phyloP scores from a whole-genome alignment of 2,113 vertebrate species.

The Puffinus mauretanicus region DNA sequence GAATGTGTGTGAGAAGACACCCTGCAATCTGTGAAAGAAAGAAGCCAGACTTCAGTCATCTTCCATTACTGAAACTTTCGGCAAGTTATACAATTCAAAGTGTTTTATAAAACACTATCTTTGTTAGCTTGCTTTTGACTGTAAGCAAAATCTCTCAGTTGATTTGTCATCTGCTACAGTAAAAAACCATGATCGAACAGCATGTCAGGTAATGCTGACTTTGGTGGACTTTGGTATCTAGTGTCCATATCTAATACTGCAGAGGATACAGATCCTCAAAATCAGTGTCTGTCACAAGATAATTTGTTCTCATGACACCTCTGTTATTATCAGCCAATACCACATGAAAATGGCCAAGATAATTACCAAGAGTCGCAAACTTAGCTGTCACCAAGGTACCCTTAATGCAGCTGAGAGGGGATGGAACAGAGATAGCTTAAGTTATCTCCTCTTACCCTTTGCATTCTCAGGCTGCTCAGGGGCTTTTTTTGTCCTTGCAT shows the following conservation, averaged over 20 bases:
- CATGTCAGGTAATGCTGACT: neutral
- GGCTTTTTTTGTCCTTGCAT: neutral
- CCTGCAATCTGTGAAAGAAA: neutral
- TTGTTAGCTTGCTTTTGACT: constrained; percentile 13
- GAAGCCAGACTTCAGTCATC: neutral
- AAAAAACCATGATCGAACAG: neutral
- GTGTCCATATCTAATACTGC: neutral
- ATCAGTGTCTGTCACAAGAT: neutral
- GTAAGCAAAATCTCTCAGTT: neutral
- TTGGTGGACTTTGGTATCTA: neutral
- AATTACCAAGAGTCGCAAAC: neutral
- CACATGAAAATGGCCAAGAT: neutral
- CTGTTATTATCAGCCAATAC: neutral
- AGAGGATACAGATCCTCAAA: neutral
- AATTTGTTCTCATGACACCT: neutral
- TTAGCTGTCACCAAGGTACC: neutral
- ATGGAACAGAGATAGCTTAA: neutral
- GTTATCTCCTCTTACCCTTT: neutral
- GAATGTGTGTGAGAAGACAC: neutral
- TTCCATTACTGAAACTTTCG: neutral
- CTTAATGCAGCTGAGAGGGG: neutral
- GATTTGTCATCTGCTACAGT: neutral
- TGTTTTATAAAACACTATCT: constrained; percentile 28
- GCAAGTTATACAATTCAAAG: neutral
- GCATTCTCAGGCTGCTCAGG: neutral